A percentile compares a stretch with the other conserved stretches of the same genome.
Conservation (phyloP, 2,797 vertebrate species). For the Florisuga fusca region DNA sequence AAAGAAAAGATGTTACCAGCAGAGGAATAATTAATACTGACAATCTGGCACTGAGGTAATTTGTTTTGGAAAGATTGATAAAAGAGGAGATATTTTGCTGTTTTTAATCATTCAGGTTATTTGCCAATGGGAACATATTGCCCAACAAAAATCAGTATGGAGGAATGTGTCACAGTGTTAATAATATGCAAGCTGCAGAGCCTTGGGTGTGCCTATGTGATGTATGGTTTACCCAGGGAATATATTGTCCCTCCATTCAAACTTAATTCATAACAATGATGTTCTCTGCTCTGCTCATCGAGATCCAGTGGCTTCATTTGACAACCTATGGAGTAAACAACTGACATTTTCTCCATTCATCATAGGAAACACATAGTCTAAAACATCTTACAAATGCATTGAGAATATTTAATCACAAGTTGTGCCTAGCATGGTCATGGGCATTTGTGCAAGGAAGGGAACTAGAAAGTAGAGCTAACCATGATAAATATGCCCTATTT, state of each 20-base stretch:
- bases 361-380: not conserved
- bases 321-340: not conserved
- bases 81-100: not conserved
- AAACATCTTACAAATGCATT: not conserved
- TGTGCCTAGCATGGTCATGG: not conserved
- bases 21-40: slow-evolving; percentile 35
- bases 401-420: slow-evolving; percentile 41
- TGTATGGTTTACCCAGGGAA: not conserved
- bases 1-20: slow-evolving; percentile 16
- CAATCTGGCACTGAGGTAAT: not conserved
- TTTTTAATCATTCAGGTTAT: not conserved
- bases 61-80: not conserved
- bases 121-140: not conserved
- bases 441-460: slow-evolving; percentile 42
- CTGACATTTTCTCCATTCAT: not conserved
- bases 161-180: not conserved
- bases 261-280: not conserved
- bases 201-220: not conserved
- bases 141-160: not conserved
- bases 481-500: slow-evolving; percentile 79
- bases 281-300: not conserved
- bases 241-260: not conserved
- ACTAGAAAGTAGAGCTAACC: slow-evolving; percentile 67
- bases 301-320: not conserved
- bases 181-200: not conserved